phyloP scores from a whole-genome alignment of 1,140 invertebrate species.

The Anastrepha obliqua region DNA sequence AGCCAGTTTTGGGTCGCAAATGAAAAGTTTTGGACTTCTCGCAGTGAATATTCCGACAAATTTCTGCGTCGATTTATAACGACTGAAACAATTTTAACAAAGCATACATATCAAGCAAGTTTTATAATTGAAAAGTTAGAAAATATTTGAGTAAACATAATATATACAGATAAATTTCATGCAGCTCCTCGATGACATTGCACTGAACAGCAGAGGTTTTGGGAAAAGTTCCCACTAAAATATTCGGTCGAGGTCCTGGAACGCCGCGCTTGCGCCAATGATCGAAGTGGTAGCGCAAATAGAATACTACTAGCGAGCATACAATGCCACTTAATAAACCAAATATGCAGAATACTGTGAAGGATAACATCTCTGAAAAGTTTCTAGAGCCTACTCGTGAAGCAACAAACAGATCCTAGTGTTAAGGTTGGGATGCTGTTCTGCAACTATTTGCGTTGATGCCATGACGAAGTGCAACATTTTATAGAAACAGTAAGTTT shows the following conservation, averaged over 20 bases:
- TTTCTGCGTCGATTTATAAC: slow-evolving; percentile 63
- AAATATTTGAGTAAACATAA: background rate
- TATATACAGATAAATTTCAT: slow-evolving; percentile 65
- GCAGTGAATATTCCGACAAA: slow-evolving; percentile 65
- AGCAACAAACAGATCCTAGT: too few species aligned
- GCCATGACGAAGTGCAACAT: too few species aligned
- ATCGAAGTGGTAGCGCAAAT: slow-evolving; percentile 69
- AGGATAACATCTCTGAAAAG: too few species aligned
- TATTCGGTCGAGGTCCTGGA: slow-evolving; percentile 64
- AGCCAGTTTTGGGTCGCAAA: slow-evolving; percentile 75
- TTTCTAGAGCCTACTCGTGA: too few species aligned
- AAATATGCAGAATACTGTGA: too few species aligned
- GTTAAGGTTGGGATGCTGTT: too few species aligned
- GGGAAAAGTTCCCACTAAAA: slow-evolving; percentile 68
- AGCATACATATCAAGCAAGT: too few species aligned
- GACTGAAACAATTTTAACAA: slow-evolving; percentile 52
- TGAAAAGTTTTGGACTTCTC: slow-evolving; percentile 72
- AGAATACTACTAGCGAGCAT: slow-evolving; percentile 62
- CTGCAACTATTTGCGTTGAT: too few species aligned
- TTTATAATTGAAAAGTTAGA: too few species aligned
- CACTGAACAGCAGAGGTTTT: slow-evolving; percentile 60
- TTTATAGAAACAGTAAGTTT: too few species aligned
- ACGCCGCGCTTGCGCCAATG: slow-evolving; percentile 70
- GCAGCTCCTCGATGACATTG: slow-evolving; percentile 61
- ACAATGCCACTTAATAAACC: background rate